Evolutionary conservation across 2,888 invertebrate species (phyloP), one percentile per base, ranked within the genome.

Genomic region (Clivina fossor): DNA sequence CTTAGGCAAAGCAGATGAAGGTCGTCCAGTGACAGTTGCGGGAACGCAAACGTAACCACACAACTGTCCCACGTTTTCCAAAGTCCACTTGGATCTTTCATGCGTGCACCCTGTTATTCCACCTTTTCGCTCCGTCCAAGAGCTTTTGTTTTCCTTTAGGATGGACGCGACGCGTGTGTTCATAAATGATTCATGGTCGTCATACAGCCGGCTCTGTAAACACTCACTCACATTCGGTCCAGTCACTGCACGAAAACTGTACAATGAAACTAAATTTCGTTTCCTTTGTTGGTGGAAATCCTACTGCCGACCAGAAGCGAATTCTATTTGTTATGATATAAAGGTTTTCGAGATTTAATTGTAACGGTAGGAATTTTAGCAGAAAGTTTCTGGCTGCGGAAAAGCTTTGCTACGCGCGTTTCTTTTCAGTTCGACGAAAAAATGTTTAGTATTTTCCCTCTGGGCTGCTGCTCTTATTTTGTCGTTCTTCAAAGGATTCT

Each of bases 311-410:
- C n/a, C n/a, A n/a, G n/a, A n/a, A n/a, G 35, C 26, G 55, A 47
- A 55, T 55, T 55, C 55, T 55, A 55, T 46, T 55, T 55, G 55
- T 55, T 55, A 55, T 54, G 44, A 54, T 54, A 46, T 54, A 54
- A 55, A 47, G 55, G 55, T 37, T n/a, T n/a, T 53, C 53, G 44
- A 49, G 53, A 44, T 53, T 53, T 53, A 53, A 53, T 53, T 53
- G 53, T 53, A 28, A 53, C 53, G 28, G n/a, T 30, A 53, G 44
- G 53, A 53, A 53, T 53, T 43, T 53, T 35, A 41, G n/a, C n/a
- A n/a, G n/a, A n/a, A n/a, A n/a, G n/a, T 22, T 50, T 37, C 38
- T 24, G 40, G 24, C 40, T 40, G 43, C 16, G 30, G 22, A 16
- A 53, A 53, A 30, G 13, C 44, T 53, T 44, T 19, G 13, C 41